Percentiles rank a stretch among this genome's conserved stretches.
Evolutionary conservation across 2,888 invertebrate genomes (phyloP).

Genomic region (Volucella zonaria): DNA sequence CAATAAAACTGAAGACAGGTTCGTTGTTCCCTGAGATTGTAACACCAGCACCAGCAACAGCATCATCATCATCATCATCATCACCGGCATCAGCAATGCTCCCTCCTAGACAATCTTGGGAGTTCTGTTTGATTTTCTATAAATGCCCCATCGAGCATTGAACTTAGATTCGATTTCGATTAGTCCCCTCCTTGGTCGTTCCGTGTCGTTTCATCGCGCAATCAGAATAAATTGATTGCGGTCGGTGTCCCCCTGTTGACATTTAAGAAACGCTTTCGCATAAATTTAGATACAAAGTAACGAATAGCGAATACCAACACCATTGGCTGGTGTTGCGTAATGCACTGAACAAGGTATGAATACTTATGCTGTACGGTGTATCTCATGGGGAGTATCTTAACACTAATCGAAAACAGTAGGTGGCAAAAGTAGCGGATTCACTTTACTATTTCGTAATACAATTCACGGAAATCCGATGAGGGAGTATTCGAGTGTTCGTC

Average conservation of each 20-base stretch:
- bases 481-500: background rate
- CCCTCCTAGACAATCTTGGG: constrained; percentile 45
- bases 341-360: background rate
- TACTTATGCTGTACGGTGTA: background rate
- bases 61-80: too few species aligned
- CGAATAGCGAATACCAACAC: background rate
- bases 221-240: constrained; percentile 4
- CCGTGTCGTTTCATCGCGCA: background rate
- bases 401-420: constrained; percentile 41
- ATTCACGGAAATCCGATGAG: background rate
- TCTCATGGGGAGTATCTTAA: constrained; percentile 9
- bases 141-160: constrained; percentile 61
- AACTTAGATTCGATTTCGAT: constrained; percentile 47
- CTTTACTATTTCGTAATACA: background rate
- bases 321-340: constrained; percentile 29
- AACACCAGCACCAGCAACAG: background rate
- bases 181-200: constrained; percentile 1
- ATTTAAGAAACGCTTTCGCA: constrained; percentile 20
- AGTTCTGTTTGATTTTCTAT: constrained; percentile 38
- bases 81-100: background rate
- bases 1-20: constrained; percentile 50
- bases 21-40: constrained; percentile 54
- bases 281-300: background rate
- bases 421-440: background rate
- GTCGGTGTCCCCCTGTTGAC: constrained; percentile 26